These are phyloP conservation scores for Malthinus flaveolus DNA, from an alignment of 2,888 invertebrate genomes.

Conservation along the genomic window DNA sequence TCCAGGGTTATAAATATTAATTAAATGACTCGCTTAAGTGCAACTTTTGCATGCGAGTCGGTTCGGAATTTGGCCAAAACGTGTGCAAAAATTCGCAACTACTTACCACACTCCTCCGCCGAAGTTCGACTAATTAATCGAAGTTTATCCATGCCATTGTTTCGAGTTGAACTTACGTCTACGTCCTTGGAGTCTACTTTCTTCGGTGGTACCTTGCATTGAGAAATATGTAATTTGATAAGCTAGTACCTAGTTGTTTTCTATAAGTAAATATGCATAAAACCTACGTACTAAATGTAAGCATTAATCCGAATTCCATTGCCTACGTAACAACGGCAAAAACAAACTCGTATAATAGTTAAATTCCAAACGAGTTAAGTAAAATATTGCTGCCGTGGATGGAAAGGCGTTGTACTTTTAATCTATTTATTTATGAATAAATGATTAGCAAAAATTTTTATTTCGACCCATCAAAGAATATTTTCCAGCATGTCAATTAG, in stretches of 20 bases:
- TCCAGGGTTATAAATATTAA: no score
- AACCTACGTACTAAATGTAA: slow-evolving; percentile 8
- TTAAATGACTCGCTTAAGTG: no score
- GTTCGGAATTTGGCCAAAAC: no score
- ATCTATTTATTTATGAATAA: slow-evolving; percentile 1
- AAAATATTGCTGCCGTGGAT: not conserved
- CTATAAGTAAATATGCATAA: slow-evolving; percentile 5
- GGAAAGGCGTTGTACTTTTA: not conserved
- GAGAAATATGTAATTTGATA: not conserved
- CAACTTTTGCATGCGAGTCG: no score
- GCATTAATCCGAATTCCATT: slow-evolving; percentile 18
- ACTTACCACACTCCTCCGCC: no score
- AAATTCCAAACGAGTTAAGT: slow-evolving; percentile 5
- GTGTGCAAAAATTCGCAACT: no score
- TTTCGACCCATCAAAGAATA: not conserved
- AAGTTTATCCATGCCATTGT: not conserved
- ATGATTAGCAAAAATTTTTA: slow-evolving; percentile 2
- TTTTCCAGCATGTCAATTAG: not conserved
- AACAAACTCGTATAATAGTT: not conserved
- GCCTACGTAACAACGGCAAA: slow-evolving; percentile 15
- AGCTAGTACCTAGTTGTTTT: not conserved
- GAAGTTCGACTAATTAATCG: no score
- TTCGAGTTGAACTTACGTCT: not conserved
- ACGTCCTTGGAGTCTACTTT: not conserved
- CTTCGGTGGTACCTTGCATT: not conserved